Conservation (phyloP, 2,113 vertebrate species). For the Microcebus murinus region DNA sequence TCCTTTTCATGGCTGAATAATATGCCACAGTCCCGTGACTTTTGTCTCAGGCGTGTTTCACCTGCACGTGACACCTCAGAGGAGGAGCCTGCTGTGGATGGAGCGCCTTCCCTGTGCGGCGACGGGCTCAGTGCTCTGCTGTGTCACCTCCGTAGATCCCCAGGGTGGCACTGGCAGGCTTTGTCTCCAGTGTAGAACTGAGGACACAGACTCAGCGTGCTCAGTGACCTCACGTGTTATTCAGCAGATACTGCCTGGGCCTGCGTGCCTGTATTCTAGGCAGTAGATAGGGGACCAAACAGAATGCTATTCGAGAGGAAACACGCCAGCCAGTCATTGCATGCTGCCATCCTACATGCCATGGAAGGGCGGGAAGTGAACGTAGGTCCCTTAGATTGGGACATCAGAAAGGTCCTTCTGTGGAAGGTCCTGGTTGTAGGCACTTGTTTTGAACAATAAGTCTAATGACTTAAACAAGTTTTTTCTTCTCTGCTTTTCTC, state of each 20-base stretch:
- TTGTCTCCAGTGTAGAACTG: not conserved
- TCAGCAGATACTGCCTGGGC: not conserved
- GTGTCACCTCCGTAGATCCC: not conserved
- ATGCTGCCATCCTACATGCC: fast-evolving
- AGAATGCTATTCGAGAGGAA: not conserved
- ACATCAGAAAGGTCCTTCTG: not conserved
- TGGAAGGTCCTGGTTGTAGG: not conserved
- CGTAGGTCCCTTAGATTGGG: not conserved
- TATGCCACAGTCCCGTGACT: not conserved
- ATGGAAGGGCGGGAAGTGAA: not conserved
- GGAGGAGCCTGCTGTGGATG: not conserved
- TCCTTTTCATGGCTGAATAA: not conserved
- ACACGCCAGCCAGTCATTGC: not conserved
- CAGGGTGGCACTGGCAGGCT: not conserved
- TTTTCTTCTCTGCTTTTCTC: constrained; percentile 13
- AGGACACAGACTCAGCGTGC: not conserved
- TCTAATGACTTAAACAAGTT: not conserved
- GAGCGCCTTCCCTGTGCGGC: not conserved
- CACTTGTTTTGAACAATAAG: not conserved
- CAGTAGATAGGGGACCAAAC: not conserved
- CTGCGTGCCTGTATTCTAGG: too few species aligned
- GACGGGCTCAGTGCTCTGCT: not conserved
- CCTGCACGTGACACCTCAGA: not conserved
- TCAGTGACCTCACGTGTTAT: not conserved
- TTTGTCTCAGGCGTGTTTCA: not conserved